Evolutionary conservation across 1,140 invertebrate species (phyloP).

Genomic region (Araneus ventricosus): DNA sequence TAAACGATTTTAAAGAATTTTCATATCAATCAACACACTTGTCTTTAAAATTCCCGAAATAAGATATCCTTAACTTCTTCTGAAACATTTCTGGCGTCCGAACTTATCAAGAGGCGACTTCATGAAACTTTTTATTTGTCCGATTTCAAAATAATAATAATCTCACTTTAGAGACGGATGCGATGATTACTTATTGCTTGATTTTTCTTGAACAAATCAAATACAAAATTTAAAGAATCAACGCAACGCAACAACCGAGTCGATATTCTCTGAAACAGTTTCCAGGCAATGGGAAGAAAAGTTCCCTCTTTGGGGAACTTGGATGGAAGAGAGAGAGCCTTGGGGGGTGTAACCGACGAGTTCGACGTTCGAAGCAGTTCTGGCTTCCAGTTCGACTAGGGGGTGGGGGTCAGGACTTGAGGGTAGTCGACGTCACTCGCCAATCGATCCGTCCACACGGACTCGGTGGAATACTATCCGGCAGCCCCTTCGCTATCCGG

Average conservation of each 20-base stretch:
- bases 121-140: not conserved
- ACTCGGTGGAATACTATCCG: conserved; percentile 14
- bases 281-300: not conserved
- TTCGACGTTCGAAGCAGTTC: conserved; percentile 56
- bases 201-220: no score
- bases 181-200: no score
- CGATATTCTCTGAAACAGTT: not conserved
- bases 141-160: not conserved
- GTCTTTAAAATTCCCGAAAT: not conserved
- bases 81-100: not conserved
- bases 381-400: not conserved
- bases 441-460: conserved; percentile 43
- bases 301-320: not conserved
- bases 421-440: conserved; percentile 42
- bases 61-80: not conserved
- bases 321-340: not conserved
- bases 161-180: not conserved
- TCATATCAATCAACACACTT: no score
- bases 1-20: no score
- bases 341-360: conserved; percentile 4
- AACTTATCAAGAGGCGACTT: not conserved
- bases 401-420: conserved; percentile 20
- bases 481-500: not conserved
- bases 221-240: not conserved
- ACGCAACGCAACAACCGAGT: not conserved